A percentile compares a stretch with the other conserved stretches of the same genome.
Evolutionary conservation across 23 tunicate species (phyloP).

Genomic region (Ascidia mentula): DNA sequence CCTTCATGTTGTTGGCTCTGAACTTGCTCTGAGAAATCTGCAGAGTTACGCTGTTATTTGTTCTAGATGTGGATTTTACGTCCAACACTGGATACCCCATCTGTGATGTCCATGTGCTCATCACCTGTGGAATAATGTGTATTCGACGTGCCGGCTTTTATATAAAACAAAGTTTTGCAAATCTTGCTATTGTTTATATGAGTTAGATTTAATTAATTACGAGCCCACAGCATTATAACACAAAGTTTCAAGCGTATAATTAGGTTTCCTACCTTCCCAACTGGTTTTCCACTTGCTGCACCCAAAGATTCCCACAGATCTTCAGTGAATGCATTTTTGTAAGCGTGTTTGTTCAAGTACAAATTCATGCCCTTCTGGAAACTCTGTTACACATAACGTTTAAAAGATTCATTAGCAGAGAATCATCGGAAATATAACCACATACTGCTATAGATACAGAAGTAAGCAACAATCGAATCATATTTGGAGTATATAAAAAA

Average conservation of each 20-base stretch:
- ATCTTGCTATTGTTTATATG: no score
- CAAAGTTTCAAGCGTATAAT: no score
- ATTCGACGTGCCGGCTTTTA: no score
- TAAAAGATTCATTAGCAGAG: not conserved
- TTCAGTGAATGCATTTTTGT: conserved; percentile 96
- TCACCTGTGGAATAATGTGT: no score
- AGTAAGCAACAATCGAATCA: not conserved
- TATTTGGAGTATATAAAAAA: not conserved
- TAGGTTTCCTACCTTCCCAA: conserved; percentile 43
- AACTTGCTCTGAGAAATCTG: conserved; percentile 83
- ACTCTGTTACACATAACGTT: conserved; percentile 15
- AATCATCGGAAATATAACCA: not conserved
- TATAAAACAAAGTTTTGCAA: no score
- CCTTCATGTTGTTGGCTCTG: conserved; percentile 47
- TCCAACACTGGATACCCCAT: conserved; percentile 94
- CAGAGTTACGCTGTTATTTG: conserved; percentile 72
- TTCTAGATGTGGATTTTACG: conserved; percentile 43
- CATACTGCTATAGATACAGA: no score
- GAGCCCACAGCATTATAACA: no score
- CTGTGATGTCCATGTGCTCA: conserved; percentile 93
- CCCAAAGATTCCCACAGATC: conserved; percentile 96
- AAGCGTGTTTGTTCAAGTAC: conserved; percentile 83
- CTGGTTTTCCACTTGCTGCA: conserved; percentile 92
- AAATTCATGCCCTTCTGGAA: conserved; percentile 89
- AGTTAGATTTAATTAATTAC: no score